These are phyloP conservation scores for Calcarius lapponicus DNA, from an alignment of 2,797 vertebrate genomes.

Conservation along the genomic window DNA sequence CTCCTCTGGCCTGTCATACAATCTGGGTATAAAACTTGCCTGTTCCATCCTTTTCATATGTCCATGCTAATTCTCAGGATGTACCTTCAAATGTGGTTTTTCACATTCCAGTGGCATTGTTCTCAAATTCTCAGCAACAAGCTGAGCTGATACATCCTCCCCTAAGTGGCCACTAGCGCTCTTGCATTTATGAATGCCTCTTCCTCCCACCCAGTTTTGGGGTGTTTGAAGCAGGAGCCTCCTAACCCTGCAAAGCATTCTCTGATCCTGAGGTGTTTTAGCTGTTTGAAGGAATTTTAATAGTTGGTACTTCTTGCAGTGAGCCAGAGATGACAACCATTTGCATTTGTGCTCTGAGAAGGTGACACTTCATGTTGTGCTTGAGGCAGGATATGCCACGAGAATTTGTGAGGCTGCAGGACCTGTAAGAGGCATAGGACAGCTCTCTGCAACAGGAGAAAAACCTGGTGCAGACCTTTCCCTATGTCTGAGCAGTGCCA, in stretches of 20 bases:
- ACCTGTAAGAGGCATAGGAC: neutral
- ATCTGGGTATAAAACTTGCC: neutral
- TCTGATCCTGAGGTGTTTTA: neutral
- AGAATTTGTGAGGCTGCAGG: accelerated
- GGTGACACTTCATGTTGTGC: neutral
- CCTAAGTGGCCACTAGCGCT: neutral
- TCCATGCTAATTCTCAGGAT: neutral
- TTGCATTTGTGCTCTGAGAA: neutral
- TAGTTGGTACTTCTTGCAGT: neutral
- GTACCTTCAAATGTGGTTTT: neutral
- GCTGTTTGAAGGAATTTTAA: neutral
- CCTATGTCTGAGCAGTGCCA: neutral
- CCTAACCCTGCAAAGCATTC: neutral
- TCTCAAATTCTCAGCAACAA: neutral
- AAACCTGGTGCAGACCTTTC: neutral
- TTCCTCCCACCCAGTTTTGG: neutral
- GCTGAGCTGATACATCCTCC: neutral
- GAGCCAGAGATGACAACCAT: neutral
- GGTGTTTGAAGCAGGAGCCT: neutral
- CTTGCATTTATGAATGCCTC: neutral
- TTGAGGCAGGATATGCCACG: neutral
- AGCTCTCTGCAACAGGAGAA: neutral
- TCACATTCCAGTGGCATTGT: neutral
- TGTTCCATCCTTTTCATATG: neutral
- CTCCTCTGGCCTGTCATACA: accelerated